phyloP scores from a whole-genome alignment of 2,888 invertebrate species.

The Philereme vetulata region DNA sequence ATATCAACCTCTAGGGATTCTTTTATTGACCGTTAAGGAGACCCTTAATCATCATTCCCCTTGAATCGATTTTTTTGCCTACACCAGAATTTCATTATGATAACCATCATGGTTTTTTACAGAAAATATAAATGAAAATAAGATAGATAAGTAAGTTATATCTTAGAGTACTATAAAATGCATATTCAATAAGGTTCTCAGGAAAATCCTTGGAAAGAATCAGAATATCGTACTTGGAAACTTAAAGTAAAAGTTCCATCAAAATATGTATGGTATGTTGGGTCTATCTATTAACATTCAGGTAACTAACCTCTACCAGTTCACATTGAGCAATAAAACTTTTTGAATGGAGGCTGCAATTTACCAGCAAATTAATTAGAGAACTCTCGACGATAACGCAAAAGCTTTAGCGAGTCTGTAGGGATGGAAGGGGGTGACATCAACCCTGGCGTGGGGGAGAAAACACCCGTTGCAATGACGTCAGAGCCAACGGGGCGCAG shows the following conservation, averaged over 20 bases:
- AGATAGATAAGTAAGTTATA: no score
- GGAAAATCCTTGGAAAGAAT: no score
- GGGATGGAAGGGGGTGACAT: constrained; percentile 24
- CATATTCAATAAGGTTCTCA: no score
- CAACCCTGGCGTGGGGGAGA: constrained; percentile 18
- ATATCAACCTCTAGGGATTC: constrained; percentile 32
- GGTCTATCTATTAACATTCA: constrained; percentile 5
- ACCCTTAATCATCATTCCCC: constrained; percentile 22
- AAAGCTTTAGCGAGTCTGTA: constrained; percentile 41
- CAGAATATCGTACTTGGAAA: no score
- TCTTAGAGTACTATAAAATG: no score
- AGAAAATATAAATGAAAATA: neutral
- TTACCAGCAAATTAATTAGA: constrained; percentile 49
- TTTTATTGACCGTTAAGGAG: constrained; percentile 31
- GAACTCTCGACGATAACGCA: constrained; percentile 41
- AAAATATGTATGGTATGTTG: no score
- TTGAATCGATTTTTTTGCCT: constrained; percentile 15
- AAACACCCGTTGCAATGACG: constrained; percentile 48
- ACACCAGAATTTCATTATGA: constrained; percentile 13
- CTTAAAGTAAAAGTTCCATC: no score
- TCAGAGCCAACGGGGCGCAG: constrained; percentile 46
- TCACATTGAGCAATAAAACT: constrained; percentile 37
- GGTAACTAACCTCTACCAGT: constrained; percentile 19
- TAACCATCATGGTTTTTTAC: neutral
- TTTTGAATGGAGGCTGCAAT: constrained; percentile 42